A percentile compares a stretch with the other conserved stretches of the same genome.
These are phyloP conservation scores for Amphipoea lucens DNA, from an alignment of 2,888 invertebrate genomes.

Conservation along the genomic window DNA sequence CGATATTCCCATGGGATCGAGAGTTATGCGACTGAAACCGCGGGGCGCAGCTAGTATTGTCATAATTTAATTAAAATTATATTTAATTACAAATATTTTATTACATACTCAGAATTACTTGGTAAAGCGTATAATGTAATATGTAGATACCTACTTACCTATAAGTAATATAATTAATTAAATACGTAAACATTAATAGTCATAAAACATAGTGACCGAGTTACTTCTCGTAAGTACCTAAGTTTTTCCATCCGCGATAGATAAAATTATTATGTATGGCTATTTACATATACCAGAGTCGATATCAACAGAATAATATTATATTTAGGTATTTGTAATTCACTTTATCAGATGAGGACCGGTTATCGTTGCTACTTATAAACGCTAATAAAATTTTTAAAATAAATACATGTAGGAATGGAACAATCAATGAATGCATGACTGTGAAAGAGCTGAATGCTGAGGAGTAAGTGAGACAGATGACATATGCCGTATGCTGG, in stretches of 20 bases:
- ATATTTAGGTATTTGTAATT: not conserved
- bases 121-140: not conserved
- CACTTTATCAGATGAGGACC: not conserved
- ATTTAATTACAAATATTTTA: too few species aligned
- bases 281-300: not conserved
- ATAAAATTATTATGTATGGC: conserved; percentile 15
- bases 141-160: not conserved
- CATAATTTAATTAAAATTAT: too few species aligned
- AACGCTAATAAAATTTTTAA: not conserved
- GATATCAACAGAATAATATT: conserved; percentile 1
- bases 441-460: not conserved
- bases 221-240: not conserved
- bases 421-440: not conserved
- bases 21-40: too few species aligned
- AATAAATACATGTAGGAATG: not conserved
- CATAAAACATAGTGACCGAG: not conserved
- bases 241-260: conserved; percentile 1
- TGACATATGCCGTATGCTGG: too few species aligned
- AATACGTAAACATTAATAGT: not conserved
- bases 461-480: too few species aligned
- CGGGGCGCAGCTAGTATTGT: not conserved
- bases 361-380: not conserved
- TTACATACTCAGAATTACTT: not conserved
- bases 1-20: too few species aligned
- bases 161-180: conserved; percentile 7